Base-by-base conservation (phyloP, 2,888 invertebrate species). In the Orthosia cruda region DNA sequence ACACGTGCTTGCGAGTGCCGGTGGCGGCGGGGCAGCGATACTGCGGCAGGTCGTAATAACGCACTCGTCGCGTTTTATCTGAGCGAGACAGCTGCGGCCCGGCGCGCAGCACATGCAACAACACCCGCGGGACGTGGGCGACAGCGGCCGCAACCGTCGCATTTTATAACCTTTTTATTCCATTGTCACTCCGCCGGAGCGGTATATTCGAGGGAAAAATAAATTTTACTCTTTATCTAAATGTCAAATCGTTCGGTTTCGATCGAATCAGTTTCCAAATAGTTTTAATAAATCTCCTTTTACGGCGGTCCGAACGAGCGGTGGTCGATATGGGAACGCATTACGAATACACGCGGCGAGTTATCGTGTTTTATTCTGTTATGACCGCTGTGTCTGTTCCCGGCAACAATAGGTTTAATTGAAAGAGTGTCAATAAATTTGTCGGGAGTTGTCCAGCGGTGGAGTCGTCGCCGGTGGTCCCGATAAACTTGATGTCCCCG, bases 261-360 rank as follows among this genome's bases (percentile, higher is more conserved):
- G 96, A 96, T 96, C 96, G 96, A 95, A 96, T 96, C 96, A 94
- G 96, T 96, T 95, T 94, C 95, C 95, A 95, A 96, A 96, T 96
- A 96, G 96, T 96, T 96, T 96, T 95, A 96, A 96, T 96, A 96
- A 96, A 96, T 96, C 96, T 96, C 96, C 96, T 96, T 96, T 96
- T 96, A 96, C 96, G 92, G 95, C 93, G 93, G 87, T 90, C 89
- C 89, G 91, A 91, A 92, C 93, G 92, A 90, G 90, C 91, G 91
- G 92, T 93, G 92, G 91, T 90, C 93, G 95, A 95, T 96, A 95
- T 91, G 92, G 92, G 89, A 89, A 91, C 92, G 90, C 94, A 94
- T 94, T 94, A 95, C 93, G 92, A 93, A 94, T 94, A 93, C 95
- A 94, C 91, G 94, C 93, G 92, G 94, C 94, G 93, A 93, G 94